Evolutionary conservation across 35 echinoderm and acorn worm genomes (phyloP).

Genomic region (Holothuria glaberrima): DNA sequence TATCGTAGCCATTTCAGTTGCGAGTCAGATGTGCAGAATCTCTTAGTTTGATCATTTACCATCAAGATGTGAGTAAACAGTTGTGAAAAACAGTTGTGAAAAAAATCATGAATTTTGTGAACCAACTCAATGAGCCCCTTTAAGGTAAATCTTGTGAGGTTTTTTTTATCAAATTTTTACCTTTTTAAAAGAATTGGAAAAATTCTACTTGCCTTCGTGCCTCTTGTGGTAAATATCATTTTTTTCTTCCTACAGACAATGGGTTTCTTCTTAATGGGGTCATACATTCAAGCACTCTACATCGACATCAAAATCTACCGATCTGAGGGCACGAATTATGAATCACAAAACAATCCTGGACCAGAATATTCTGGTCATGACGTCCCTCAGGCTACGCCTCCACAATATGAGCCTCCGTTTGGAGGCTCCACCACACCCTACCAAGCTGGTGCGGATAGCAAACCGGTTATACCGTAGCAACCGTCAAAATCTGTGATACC

Average conservation of each 20-base stretch:
- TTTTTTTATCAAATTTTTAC: no score
- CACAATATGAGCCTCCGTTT: constrained; percentile 34
- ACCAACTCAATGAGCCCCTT: no score
- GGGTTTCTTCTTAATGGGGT: constrained; percentile 38
- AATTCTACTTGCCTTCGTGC: not conserved
- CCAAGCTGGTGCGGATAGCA: no score
- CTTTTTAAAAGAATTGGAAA: not conserved
- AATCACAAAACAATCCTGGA: not conserved
- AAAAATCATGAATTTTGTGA: no score
- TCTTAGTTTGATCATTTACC: no score
- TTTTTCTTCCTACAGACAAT: constrained; percentile 15
- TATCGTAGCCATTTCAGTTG: no score
- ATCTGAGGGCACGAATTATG: constrained; percentile 11
- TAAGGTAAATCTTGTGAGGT: no score
- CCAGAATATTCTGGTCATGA: constrained; percentile 42
- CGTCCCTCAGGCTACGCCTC: not conserved
- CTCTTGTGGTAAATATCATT: not conserved
- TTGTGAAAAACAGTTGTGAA: no score
- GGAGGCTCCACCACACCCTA: not conserved
- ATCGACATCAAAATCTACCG: constrained; percentile 36
- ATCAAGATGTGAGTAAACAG: no score
- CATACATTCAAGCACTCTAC: not conserved
- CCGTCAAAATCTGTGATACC: no score
- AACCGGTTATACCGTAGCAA: no score
- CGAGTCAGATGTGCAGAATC: no score